Conservation (phyloP, 2,888 invertebrate genomes). For the Lamellibrachia columna region DNA sequence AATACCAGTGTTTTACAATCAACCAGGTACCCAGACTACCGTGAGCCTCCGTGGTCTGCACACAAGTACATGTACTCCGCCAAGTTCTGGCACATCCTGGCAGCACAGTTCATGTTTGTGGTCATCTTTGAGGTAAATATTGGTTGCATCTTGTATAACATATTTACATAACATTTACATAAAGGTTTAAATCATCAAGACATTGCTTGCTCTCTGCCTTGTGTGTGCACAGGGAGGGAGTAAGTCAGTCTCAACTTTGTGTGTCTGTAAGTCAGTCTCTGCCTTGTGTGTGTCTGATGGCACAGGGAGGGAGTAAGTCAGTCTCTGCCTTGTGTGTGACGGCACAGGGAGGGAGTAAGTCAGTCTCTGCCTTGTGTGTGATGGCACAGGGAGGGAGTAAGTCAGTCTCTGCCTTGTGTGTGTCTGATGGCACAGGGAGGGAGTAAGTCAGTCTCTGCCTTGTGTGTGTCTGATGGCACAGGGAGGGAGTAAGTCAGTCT, state of each 20-base stretch:
- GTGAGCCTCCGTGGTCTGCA: constrained; percentile 73
- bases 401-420: no score
- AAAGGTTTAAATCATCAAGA: background rate
- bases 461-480: no score
- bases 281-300: no score
- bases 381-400: no score
- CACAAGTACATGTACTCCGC: constrained; percentile 73
- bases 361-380: no score
- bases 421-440: no score
- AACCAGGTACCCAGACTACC: constrained; percentile 84
- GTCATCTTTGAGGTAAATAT: constrained; percentile 86
- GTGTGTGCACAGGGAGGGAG: background rate
- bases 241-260: background rate
- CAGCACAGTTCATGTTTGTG: constrained; percentile 88
- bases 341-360: no score
- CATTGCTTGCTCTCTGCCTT: background rate
- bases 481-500: no score
- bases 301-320: no score
- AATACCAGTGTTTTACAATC: background rate
- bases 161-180: background rate
- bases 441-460: no score
- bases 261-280: no score
- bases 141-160: background rate
- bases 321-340: no score
- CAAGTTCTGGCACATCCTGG: constrained; percentile 92